Conservation (phyloP, 1,140 invertebrate species). For the Drosophila lini region DNA sequence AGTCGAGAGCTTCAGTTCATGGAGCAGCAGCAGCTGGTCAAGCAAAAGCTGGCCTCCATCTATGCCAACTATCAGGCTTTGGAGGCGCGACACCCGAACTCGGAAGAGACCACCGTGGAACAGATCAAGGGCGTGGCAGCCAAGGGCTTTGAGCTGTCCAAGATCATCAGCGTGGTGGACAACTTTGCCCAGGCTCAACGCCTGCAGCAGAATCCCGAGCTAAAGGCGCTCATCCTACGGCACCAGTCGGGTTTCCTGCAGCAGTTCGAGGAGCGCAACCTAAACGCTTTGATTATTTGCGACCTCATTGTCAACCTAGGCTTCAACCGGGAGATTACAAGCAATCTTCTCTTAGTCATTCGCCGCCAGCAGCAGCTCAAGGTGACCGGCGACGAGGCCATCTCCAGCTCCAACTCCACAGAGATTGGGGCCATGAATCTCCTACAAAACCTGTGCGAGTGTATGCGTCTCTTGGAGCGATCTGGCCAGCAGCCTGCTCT, state of each 20-base stretch:
- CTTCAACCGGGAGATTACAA: slow-evolving; percentile 76
- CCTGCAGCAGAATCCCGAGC: slow-evolving; percentile 59
- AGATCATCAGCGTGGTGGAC: slow-evolving; percentile 80
- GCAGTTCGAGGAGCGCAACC: slow-evolving; percentile 70
- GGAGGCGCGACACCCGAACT: slow-evolving; percentile 36
- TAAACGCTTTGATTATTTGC: slow-evolving; percentile 69
- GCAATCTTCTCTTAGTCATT: slow-evolving; percentile 72
- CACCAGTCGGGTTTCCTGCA: slow-evolving; percentile 69
- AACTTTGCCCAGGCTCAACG: slow-evolving; percentile 81
- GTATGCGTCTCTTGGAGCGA: slow-evolving; percentile 64
- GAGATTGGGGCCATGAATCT: slow-evolving; percentile 70
- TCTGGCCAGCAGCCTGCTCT: slow-evolving; percentile 39
- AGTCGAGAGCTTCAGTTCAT: slow-evolving; percentile 84
- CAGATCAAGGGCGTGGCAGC: slow-evolving; percentile 74
- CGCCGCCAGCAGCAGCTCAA: slow-evolving; percentile 69
- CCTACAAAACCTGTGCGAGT: slow-evolving; percentile 73
- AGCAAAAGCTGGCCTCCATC: slow-evolving; percentile 68
- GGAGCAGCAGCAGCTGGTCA: slow-evolving; percentile 84
- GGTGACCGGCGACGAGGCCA: slow-evolving; percentile 13
- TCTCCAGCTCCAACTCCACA: background rate
- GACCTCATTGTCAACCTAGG: slow-evolving; percentile 77
- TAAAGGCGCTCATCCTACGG: slow-evolving; percentile 53
- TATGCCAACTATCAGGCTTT: slow-evolving; percentile 69
- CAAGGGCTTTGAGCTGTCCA: slow-evolving; percentile 69
- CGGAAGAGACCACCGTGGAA: slow-evolving; percentile 66